Base-by-base conservation (phyloP, 2,113 vertebrate species). In the Entelurus aequoreus region DNA sequence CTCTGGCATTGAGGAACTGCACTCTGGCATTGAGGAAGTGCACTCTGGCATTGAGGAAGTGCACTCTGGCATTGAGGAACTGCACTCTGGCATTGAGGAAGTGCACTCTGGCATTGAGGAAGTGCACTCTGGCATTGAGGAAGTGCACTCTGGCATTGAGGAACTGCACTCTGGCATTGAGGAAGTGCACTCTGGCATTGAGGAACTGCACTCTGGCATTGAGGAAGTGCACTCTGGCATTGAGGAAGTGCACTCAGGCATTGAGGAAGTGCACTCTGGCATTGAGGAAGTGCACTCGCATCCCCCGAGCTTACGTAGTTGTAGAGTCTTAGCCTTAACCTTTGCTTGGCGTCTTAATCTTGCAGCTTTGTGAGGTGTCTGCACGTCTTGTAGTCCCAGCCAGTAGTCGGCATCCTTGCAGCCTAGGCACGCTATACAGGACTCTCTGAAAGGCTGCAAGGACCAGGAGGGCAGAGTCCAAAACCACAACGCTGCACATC, bases 301-400 rank as follows among this genome's bases (percentile, higher is more conserved):
- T 46, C 57, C 64, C 49, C 58, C 75, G 63, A 67, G 8, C 75
- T 74, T 70, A 68, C 69, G 63, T 71, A 70, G 71, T 76, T 74
- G 79, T 60, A 65, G 72, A 60, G 61, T 68, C 83, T 85, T 80
- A 75, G 79, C 72, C 70, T 81, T 71, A 83, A 73, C 80, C 83
- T 87, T 84, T 71, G 67, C 74, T 46, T 76, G 85, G 82, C 81
- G 77, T 74, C 73, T 83, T 86, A 87, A 86, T 86, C 80, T 86
- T 79, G 69, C 76, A 54, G 58, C 77, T 83, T 69, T 64, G 67
- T 65, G 75, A 78, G 74, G 73, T 74, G 75, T 81, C 77, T 69
- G 71, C 62, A 71, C 62, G 72, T 65, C 67, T 70, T 70, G 62
- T 57, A 66, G 55, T 55, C 15, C 53, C 38, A 53, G 70, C n/a